These are phyloP conservation scores for Toxostoma redivivum DNA, from an alignment of 2,113 vertebrate species.

Conservation along the genomic window DNA sequence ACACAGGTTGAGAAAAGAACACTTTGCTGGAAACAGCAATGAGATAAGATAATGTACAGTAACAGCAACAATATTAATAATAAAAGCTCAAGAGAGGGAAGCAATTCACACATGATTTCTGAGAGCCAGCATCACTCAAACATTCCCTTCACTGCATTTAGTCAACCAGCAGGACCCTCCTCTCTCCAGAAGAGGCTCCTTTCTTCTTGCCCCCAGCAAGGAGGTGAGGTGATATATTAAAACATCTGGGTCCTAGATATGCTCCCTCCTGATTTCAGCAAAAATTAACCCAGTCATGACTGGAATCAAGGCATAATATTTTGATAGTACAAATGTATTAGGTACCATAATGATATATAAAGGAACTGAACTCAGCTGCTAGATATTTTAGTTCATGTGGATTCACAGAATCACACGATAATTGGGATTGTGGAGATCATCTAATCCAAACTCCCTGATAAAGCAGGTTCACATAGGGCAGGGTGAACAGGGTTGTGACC, in stretches of 20 bases:
- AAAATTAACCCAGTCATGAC: background rate
- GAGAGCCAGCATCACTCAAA: background rate
- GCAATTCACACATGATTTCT: background rate
- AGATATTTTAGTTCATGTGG: background rate
- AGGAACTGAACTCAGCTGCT: background rate
- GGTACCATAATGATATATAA: background rate
- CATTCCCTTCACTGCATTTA: fast-evolving
- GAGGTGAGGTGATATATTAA: background rate
- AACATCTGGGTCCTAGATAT: background rate
- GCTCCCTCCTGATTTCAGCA: background rate
- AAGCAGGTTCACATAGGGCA: background rate
- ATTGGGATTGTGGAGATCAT: background rate
- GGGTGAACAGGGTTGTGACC: too few relatives aligned
- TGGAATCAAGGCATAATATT: background rate
- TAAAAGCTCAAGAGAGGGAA: background rate
- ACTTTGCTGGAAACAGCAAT: background rate
- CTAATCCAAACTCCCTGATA: background rate
- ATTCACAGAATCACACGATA: background rate
- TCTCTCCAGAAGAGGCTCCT: background rate
- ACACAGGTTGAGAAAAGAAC: background rate
- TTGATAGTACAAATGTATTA: background rate
- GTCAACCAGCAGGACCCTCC: background rate
- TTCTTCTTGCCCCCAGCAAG: background rate
- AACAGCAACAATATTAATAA: background rate
- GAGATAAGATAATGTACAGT: background rate